Percentiles rank a stretch among this genome's conserved stretches.
Conservation (phyloP, 2,888 invertebrate genomes). For the Alviniconcha strummeri region DNA sequence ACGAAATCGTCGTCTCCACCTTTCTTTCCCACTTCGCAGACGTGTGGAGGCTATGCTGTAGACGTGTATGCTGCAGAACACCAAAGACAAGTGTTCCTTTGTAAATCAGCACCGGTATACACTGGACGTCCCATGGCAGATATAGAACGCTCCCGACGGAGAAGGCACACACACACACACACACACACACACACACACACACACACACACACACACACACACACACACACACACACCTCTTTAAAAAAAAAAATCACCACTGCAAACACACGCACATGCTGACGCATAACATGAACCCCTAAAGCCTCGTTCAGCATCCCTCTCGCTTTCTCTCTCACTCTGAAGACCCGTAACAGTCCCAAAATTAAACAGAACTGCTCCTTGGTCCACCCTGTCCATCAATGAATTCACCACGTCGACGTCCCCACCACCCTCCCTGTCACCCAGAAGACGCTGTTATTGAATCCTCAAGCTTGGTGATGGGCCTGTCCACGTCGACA, state of each 20-base stretch:
- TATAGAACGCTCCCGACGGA: too few species aligned
- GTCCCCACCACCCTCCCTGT: background rate
- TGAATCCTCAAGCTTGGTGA: background rate
- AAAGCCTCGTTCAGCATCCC: too few species aligned
- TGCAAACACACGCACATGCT: conserved; percentile 1
- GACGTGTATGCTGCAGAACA: too few species aligned
- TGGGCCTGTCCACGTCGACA: too few species aligned
- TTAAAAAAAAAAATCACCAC: background rate
- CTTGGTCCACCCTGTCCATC: background rate
- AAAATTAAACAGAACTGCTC: too few species aligned
- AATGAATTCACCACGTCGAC: too few species aligned
- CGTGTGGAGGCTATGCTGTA: too few species aligned
- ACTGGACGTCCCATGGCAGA: too few species aligned
- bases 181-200: conserved; percentile 1
- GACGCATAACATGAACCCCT: background rate
- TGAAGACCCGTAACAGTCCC: background rate
- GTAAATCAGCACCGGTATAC: too few species aligned
- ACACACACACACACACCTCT: background rate
- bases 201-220: conserved; percentile 24
- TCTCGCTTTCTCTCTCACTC: background rate
- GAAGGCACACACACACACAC: background rate
- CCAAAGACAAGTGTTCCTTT: too few species aligned
- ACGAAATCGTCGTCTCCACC: too few species aligned
- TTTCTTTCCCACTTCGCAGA: too few species aligned
- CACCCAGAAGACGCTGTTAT: background rate